Conservation (phyloP, 1,140 invertebrate genomes). For the Trichoplusia ni region DNA sequence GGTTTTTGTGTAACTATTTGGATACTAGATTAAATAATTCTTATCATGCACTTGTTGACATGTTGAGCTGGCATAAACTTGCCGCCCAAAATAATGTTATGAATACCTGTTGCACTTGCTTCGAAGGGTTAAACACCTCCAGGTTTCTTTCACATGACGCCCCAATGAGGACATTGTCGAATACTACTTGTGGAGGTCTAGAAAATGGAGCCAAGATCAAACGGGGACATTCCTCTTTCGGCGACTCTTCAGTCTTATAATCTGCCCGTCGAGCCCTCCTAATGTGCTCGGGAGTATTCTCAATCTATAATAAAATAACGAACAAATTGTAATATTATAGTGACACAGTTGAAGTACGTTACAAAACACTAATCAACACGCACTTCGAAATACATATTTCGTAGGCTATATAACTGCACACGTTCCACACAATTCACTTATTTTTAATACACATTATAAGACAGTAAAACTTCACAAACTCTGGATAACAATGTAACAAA, state of each 20-base stretch:
- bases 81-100: background rate
- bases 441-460: constrained; percentile 8
- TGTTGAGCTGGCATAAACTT: background rate
- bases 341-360: background rate
- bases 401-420: background rate
- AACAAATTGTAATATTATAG: background rate
- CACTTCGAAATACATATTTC: constrained; percentile 64
- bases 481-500: background rate
- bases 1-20: too few species aligned
- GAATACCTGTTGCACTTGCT: constrained; percentile 80
- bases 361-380: constrained; percentile 20
- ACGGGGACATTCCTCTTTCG: constrained; percentile 67
- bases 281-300: constrained; percentile 74
- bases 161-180: constrained; percentile 84
- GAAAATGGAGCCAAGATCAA: constrained; percentile 84
- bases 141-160: constrained; percentile 78
- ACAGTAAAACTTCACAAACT: background rate
- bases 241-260: constrained; percentile 42
- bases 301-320: constrained; percentile 60
- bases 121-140: constrained; percentile 83
- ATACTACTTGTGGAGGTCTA: constrained; percentile 83
- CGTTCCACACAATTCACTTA: background rate
- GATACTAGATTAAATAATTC: too few species aligned
- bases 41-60: too few species aligned
- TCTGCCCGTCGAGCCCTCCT: constrained; percentile 53